Evolutionary conservation across 2,797 vertebrate species (phyloP).

Genomic region (Okamejei kenojei): DNA sequence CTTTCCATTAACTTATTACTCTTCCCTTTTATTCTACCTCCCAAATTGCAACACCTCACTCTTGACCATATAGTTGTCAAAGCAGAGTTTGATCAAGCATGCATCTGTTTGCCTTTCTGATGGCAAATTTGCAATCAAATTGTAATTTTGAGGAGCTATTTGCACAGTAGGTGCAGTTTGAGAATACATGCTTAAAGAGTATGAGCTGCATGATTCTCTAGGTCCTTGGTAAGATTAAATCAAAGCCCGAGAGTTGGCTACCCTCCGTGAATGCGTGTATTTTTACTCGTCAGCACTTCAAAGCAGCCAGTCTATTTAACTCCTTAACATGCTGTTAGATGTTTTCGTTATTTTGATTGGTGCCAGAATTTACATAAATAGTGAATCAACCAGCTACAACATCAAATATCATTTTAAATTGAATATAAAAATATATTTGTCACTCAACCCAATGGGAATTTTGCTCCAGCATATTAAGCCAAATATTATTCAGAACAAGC

Average conservation of each 20-base stretch:
- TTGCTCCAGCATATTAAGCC: neutral
- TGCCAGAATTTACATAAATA: neutral
- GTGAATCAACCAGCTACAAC: neutral
- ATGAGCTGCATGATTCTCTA: neutral
- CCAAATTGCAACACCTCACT: too few species aligned
- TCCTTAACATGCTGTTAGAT: neutral
- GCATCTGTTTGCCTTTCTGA: neutral
- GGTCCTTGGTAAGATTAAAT: neutral
- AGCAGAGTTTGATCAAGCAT: neutral
- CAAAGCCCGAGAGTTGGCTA: neutral
- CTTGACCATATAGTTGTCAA: too few species aligned
- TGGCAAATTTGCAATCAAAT: neutral
- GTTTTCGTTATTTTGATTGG: neutral
- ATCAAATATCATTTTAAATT: neutral
- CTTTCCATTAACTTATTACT: too few species aligned
- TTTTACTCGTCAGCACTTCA: neutral
- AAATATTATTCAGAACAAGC: neutral
- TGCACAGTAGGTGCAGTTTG: neutral
- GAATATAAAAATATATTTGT: neutral
- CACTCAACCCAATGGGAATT: neutral
- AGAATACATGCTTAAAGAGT: neutral
- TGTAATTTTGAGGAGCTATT: neutral
- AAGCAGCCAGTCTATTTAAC: neutral
- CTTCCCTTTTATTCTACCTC: too few species aligned
- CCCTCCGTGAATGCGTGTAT: neutral